Evolutionary conservation across 2,113 vertebrate species (phyloP).

Genomic region (Ahaetulla prasina): DNA sequence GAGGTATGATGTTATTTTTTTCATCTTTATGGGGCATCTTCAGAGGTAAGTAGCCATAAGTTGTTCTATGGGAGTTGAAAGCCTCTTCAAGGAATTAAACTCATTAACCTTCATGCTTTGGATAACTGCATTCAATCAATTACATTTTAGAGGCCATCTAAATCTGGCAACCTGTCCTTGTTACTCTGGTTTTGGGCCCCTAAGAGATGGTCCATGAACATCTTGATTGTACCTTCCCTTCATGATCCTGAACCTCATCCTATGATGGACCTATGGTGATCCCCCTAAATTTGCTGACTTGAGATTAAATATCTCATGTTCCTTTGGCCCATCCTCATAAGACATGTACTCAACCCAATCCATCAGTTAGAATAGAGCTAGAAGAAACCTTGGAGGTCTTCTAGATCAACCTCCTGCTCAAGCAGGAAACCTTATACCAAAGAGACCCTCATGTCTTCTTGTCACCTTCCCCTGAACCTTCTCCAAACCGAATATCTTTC

Average conservation of each 20-base stretch:
- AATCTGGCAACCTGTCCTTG: neutral
- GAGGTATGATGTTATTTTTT: neutral
- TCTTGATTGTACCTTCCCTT: neutral
- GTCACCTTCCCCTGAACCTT: too few species aligned
- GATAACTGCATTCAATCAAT: neutral
- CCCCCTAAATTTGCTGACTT: too few species aligned
- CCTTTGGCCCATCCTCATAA: neutral
- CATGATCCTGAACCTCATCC: neutral
- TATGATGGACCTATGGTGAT: neutral
- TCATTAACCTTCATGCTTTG: neutral
- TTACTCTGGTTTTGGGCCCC: neutral
- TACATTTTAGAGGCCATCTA: neutral
- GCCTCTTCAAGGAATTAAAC: neutral
- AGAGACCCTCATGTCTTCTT: too few species aligned
- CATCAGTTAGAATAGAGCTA: too few species aligned
- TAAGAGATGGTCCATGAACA: neutral
- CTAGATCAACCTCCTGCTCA: too few species aligned
- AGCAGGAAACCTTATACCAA: too few species aligned
- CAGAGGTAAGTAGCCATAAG: neutral
- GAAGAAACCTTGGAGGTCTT: too few species aligned
- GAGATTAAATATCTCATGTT: neutral
- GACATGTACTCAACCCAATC: too few species aligned
- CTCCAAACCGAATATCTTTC: too few species aligned
- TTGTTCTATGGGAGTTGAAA: neutral
- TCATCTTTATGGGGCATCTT: neutral